phyloP scores from a whole-genome alignment of 1,140 invertebrate genomes.

The Bombus cullumanus region DNA sequence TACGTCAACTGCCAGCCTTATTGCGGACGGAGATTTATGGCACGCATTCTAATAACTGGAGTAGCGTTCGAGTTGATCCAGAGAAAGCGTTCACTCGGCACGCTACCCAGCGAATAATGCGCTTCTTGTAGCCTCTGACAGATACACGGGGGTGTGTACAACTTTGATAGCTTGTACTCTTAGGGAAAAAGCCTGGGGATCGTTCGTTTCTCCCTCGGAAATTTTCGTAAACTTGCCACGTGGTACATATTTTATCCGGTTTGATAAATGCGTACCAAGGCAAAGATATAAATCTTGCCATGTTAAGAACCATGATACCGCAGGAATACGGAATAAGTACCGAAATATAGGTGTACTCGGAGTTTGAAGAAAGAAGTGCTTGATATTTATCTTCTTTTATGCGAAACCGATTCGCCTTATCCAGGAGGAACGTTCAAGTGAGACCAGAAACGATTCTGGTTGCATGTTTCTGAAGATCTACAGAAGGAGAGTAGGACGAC shows the following conservation, averaged over 20 bases:
- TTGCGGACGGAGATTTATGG: slow-evolving; percentile 9
- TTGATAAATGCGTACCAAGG: not conserved
- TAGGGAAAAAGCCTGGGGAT: not conserved
- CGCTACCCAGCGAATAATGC: not conserved
- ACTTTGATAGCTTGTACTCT: not conserved
- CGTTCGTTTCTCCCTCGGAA: not conserved
- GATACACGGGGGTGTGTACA: not conserved
- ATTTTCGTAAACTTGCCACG: not conserved
- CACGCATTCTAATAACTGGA: slow-evolving; percentile 29
- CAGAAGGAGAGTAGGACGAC: not conserved
- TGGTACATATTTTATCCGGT: not conserved
- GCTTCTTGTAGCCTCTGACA: not conserved
- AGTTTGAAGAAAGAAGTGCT: not conserved
- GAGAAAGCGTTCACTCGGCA: slow-evolving; percentile 1
- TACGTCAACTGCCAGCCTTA: slow-evolving; percentile 18
- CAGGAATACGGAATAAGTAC: accelerated
- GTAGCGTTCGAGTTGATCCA: not conserved
- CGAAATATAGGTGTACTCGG: not conserved
- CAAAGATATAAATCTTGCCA: not conserved
- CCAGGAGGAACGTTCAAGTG: too few species aligned
- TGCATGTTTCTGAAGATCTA: not conserved
- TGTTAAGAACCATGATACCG: not conserved
- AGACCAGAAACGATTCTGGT: not conserved
- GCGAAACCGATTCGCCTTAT: not conserved
- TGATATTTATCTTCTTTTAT: not conserved